phyloP scores from a whole-genome alignment of 1,140 invertebrate genomes.

The Bombus vancouverensis region DNA sequence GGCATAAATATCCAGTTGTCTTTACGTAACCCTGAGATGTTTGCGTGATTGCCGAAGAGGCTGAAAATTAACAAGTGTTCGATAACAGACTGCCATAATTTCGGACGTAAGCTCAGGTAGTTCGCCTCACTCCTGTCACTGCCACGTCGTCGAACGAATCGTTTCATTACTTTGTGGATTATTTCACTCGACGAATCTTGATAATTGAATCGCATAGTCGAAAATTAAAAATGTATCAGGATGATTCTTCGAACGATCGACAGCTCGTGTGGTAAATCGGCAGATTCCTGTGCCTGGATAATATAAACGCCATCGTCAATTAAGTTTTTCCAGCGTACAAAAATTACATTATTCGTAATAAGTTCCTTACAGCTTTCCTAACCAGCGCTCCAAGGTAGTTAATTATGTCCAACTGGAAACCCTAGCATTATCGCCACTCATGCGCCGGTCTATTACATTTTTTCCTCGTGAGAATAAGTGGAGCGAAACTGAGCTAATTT shows the following conservation, averaged over 20 bases:
- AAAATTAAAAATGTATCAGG: background rate
- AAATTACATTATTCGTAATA: conserved; percentile 52
- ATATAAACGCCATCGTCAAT: conserved; percentile 29
- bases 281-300: background rate
- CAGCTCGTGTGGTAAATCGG: background rate
- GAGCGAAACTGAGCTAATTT: conserved; percentile 56
- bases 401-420: conserved; percentile 54
- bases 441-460: conserved; percentile 38
- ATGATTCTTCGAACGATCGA: background rate
- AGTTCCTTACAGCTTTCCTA: conserved; percentile 49
- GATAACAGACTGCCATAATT: conserved; percentile 24
- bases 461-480: conserved; percentile 40
- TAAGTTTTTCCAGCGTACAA: conserved; percentile 42
- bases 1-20: conserved; percentile 64
- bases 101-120: background rate
- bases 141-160: background rate
- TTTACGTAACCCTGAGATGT: conserved; percentile 57
- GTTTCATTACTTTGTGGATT: background rate
- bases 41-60: conserved; percentile 58
- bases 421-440: conserved; percentile 51
- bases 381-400: conserved; percentile 35
- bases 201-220: background rate
- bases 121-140: background rate
- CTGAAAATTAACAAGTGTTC: conserved; percentile 58
- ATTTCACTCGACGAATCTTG: background rate